Evolutionary conservation across 2,888 invertebrate species (phyloP).

Genomic region (Xestia c-nigrum): DNA sequence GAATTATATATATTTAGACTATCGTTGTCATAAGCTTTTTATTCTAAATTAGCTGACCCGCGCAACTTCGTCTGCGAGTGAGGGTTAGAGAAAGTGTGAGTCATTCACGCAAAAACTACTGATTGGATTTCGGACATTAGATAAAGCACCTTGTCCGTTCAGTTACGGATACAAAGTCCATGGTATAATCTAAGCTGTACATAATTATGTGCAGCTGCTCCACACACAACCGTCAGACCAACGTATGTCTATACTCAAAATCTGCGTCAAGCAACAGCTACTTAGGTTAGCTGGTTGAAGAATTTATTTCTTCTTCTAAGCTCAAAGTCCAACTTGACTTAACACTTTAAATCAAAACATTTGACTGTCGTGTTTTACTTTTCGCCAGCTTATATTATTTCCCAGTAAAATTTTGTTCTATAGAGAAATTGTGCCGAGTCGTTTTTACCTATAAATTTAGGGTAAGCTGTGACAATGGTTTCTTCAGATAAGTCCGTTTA

Average conservation of each 20-base stretch:
- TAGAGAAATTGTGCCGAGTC: constrained; percentile 6
- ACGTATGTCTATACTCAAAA: neutral
- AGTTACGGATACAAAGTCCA: neutral
- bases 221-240: neutral
- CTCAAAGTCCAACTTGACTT: neutral
- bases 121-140: no score
- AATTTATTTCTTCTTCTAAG: neutral
- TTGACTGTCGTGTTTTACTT: neutral
- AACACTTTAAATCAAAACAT: neutral
- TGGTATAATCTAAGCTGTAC: neutral
- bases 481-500: constrained; percentile 32
- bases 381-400: neutral
- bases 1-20: no score
- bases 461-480: constrained; percentile 15
- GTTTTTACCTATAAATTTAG: neutral
- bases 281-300: neutral
- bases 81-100: no score
- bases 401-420: constrained; percentile 5
- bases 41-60: no score
- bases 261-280: neutral
- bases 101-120: no score
- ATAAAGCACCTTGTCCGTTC: constrained; percentile 5
- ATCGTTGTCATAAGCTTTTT: no score
- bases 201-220: neutral
- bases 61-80: no score